Evolutionary conservation across 2,888 invertebrate species (phyloP), one percentile per base, ranked within the genome.

Genomic region (Macrosoma leucophasiata): DNA sequence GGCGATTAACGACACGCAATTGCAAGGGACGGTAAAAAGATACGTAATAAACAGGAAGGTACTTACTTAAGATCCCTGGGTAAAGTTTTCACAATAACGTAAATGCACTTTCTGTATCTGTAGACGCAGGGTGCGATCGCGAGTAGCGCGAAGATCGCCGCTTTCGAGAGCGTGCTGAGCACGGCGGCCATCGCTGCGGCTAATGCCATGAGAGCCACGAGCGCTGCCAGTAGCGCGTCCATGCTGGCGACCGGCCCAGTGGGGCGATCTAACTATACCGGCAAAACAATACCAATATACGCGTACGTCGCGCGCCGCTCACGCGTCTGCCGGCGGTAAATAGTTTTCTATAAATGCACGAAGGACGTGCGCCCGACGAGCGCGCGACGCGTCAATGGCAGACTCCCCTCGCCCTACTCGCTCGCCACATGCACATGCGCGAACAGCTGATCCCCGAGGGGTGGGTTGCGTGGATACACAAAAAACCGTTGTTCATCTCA

Each of bases 11-110:
- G n/a, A n/a, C n/a, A n/a, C n/a, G n/a, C n/a, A n/a, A n/a, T n/a
- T n/a, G n/a, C n/a, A n/a, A n/a, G n/a, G n/a, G n/a, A n/a, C n/a
- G n/a, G n/a, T n/a, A n/a, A n/a, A n/a, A n/a, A n/a, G n/a, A n/a
- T n/a, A n/a, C n/a, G n/a, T n/a, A n/a, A 35, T 23, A 35, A 35
- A 33, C 7, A 25, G 36, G 14, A 19, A 4, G 21, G 36, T 52
- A 87, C 89, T 90, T 69, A 91, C 91, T 85, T 86, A 52, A 85
- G 45, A 71, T 91, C 91, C 59, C 91, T 81, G 13, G 89, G 89
- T 29, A 89, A 67, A 20, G 91, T 91, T 68, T 86, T 89, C 69
- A 85, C 75, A 45, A 90, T 77, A 48, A 90, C 86, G 63, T 88
- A 87, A 57, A 90, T 74, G 66, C 85, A 66, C 45, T 77, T 84